These are phyloP conservation scores for Lontra canadensis DNA, from an alignment of 2,113 vertebrate species.

Conservation along the genomic window DNA sequence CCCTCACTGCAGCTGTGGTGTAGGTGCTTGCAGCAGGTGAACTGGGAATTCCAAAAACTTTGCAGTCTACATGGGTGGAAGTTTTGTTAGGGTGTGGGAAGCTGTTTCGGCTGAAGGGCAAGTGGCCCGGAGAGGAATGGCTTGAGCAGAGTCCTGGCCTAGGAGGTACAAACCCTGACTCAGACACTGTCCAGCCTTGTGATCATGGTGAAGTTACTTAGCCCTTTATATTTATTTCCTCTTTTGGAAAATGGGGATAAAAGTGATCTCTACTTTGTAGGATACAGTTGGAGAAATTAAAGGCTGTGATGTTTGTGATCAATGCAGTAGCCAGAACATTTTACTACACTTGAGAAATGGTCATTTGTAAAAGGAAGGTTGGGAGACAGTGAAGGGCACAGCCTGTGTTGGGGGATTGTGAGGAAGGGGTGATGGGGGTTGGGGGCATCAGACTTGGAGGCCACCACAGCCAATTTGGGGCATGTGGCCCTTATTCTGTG, in stretches of 20 bases:
- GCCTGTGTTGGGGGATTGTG: not conserved
- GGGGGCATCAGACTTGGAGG: not conserved
- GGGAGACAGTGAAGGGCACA: not conserved
- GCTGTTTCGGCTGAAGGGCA: not conserved
- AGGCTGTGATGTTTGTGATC: not conserved
- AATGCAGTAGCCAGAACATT: not conserved
- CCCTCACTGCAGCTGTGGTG: not conserved
- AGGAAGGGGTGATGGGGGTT: not conserved
- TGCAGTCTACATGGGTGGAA: accelerated
- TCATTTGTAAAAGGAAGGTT: accelerated
- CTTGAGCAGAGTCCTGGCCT: accelerated
- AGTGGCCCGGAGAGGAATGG: not conserved
- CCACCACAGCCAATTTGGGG: not conserved
- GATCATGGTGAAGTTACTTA: not conserved
- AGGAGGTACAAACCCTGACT: not conserved
- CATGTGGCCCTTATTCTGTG: not conserved
- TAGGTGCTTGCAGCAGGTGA: not conserved
- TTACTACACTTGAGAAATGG: too few species aligned
- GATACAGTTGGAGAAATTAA: not conserved
- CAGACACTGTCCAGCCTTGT: not conserved
- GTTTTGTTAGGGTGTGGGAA: not conserved
- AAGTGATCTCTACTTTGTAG: not conserved
- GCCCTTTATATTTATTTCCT: not conserved
- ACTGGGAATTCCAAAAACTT: not conserved
- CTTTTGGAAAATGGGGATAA: not conserved